These are phyloP conservation scores for Lutjanus argentimaculatus DNA, from an alignment of 2,797 vertebrate species.

Conservation along the genomic window DNA sequence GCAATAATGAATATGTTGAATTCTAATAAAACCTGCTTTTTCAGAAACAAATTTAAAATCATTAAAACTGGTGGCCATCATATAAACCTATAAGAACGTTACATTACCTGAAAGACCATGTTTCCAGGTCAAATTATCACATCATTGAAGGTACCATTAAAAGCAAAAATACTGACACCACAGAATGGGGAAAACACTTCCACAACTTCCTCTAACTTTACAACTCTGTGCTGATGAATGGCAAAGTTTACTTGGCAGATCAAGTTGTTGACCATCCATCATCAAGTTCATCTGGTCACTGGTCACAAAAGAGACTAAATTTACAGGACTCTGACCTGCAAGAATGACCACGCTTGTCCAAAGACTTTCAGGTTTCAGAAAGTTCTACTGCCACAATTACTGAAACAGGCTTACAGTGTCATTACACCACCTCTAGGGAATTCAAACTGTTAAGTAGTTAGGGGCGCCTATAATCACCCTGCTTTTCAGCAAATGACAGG, in stretches of 20 bases:
- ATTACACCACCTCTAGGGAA: constrained; percentile 53
- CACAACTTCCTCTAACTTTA: too few species aligned
- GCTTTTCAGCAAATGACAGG: constrained; percentile 47
- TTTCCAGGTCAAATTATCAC: too few species aligned
- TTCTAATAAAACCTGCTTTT: not conserved
- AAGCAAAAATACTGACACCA: not conserved
- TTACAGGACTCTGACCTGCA: too few species aligned
- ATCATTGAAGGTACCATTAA: too few species aligned
- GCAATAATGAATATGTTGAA: not conserved
- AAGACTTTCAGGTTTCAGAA: constrained; percentile 32
- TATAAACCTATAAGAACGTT: too few species aligned
- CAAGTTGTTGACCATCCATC: too few species aligned
- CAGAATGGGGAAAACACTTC: not conserved
- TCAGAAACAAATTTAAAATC: not conserved
- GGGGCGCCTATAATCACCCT: constrained; percentile 50
- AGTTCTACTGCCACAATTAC: not conserved
- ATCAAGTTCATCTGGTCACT: too few species aligned
- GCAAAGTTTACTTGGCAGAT: too few species aligned
- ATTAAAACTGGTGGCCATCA: not conserved
- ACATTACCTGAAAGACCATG: too few species aligned
- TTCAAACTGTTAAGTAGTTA: constrained; percentile 42
- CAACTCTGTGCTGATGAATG: too few species aligned
- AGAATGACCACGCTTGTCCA: not conserved
- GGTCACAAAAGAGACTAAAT: too few species aligned
- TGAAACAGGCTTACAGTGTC: constrained; percentile 33